phyloP scores from a whole-genome alignment of 2,113 vertebrate species.

The Ictidomys tridecemlineatus region DNA sequence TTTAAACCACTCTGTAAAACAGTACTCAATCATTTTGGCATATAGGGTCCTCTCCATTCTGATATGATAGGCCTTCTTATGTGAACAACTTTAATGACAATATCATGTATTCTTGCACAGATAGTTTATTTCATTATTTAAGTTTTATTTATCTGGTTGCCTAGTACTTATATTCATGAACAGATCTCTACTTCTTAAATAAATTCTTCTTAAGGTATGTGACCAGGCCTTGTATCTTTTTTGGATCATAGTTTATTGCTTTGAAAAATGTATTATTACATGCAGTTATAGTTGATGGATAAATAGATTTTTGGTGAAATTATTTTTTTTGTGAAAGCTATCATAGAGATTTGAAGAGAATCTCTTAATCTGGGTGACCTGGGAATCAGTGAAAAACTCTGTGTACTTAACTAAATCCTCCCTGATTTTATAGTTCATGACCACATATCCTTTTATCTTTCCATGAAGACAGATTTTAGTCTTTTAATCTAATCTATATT shows the following conservation, averaged over 20 bases:
- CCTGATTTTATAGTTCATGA: background rate
- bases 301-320: slow-evolving; percentile 33
- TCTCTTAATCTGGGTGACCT: slow-evolving; percentile 30
- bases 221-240: background rate
- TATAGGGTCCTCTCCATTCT: background rate
- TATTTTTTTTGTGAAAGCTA: slow-evolving; percentile 9
- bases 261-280: background rate
- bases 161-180: slow-evolving; percentile 48
- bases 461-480: slow-evolving; percentile 8
- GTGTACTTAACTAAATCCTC: slow-evolving; percentile 29
- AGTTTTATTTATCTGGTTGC: background rate
- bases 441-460: slow-evolving; percentile 36
- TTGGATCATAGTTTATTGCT: background rate
- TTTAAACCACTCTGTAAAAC: background rate
- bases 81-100: background rate
- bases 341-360: slow-evolving; percentile 7
- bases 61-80: background rate
- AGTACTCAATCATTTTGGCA: background rate
- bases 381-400: background rate
- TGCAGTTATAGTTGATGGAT: slow-evolving; percentile 4
- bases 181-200: background rate
- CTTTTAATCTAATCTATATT: slow-evolving; percentile 27
- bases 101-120: background rate
- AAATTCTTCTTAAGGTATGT: background rate
- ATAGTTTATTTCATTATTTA: background rate